Evolutionary conservation across 1,140 invertebrate species (phyloP).

Genomic region (Tetragonula clypearis): DNA sequence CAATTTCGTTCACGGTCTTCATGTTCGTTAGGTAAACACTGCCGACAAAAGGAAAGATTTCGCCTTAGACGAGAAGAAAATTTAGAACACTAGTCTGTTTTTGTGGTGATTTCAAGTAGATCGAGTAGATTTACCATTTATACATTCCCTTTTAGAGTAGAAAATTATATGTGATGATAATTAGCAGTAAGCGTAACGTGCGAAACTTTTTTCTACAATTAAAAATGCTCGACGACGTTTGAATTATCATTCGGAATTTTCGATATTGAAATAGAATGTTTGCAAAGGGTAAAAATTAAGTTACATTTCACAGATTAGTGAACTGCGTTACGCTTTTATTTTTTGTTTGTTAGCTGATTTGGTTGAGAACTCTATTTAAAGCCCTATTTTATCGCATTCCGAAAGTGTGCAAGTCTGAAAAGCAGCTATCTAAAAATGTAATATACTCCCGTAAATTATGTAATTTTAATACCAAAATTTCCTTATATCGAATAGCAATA

Average conservation of each 20-base stretch:
- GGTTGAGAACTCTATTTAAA: neutral
- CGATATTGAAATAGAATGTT: neutral
- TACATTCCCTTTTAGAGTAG: neutral
- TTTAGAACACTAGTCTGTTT: neutral
- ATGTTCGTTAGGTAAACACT: conserved; percentile 72
- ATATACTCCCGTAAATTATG: neutral
- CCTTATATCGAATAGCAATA: neutral
- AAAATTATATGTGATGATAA: neutral
- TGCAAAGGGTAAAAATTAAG: neutral
- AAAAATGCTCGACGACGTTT: too few species aligned
- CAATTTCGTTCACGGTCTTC: conserved; percentile 74
- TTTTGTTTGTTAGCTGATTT: neutral
- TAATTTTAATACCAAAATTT: neutral
- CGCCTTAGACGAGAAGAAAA: neutral
- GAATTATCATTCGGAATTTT: neutral
- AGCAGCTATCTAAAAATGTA: neutral
- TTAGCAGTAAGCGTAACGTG: neutral
- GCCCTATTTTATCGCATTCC: neutral
- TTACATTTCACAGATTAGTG: neutral
- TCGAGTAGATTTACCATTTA: neutral
- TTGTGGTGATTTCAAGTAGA: neutral
- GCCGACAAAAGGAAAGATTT: conserved; percentile 9
- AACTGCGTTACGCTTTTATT: neutral
- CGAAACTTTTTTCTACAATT: neutral
- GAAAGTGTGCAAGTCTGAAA: neutral